Conservation (phyloP, 2,113 vertebrate genomes). For the Sinosuthora webbiana region DNA sequence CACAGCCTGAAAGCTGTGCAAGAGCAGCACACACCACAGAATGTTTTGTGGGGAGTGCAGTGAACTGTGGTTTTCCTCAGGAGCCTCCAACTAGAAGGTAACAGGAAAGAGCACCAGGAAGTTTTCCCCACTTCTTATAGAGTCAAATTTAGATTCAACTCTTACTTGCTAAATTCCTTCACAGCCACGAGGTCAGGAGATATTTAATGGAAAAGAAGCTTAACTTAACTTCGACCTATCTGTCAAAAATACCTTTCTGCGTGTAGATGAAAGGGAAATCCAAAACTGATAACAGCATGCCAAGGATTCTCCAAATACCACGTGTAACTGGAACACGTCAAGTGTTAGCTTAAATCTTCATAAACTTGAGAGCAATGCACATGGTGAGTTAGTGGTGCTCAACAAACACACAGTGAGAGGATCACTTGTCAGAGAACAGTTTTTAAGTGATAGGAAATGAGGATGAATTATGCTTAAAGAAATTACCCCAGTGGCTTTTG, state of each 20-base stretch:
- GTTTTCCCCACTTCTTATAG: neutral
- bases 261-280: neutral
- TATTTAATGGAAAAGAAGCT: neutral
- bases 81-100: neutral
- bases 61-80: neutral
- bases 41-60: neutral
- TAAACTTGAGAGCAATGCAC: neutral
- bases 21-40: neutral
- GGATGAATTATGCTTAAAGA: neutral
- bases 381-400: neutral
- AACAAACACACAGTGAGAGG: neutral
- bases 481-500: neutral
- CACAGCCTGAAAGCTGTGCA: neutral
- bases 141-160: neutral
- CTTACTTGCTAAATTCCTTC: neutral
- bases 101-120: neutral
- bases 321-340: neutral
- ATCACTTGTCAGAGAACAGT: neutral
- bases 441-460: neutral
- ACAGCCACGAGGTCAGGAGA: neutral
- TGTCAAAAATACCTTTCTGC: neutral
- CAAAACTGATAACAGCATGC: neutral
- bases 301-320: constrained; percentile 33
- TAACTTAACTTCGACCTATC: neutral
- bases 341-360: neutral